These are phyloP conservation scores for Typhlomys cinereus DNA, from an alignment of 2,113 vertebrate species.

Conservation along the genomic window DNA sequence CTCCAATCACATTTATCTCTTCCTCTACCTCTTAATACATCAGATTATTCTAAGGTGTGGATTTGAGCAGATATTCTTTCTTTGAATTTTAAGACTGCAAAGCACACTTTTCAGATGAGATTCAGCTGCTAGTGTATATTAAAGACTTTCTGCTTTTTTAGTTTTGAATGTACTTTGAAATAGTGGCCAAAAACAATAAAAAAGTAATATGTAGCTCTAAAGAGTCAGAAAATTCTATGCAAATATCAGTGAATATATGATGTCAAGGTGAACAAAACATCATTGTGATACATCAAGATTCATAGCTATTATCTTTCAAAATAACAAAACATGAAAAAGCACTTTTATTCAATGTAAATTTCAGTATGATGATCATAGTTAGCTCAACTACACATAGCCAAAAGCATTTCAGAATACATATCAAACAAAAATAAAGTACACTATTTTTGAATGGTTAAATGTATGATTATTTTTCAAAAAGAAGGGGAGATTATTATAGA, in stretches of 20 bases:
- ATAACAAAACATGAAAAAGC: background rate
- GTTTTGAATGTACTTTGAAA: background rate
- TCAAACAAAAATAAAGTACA: background rate
- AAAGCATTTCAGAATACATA: background rate
- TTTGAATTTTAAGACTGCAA: constrained; percentile 38
- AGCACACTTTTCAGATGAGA: background rate
- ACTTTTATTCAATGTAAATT: background rate
- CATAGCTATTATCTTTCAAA: background rate
- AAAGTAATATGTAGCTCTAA: too few relatives aligned
- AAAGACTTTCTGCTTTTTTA: background rate
- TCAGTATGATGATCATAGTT: too few relatives aligned
- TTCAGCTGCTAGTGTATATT: background rate
- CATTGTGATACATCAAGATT: background rate
- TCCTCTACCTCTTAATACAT: background rate
- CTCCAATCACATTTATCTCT: background rate
- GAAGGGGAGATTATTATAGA: background rate
- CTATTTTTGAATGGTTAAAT: background rate
- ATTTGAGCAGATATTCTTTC: background rate
- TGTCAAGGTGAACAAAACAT: too few relatives aligned
- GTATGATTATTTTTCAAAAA: background rate
- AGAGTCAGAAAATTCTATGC: too few relatives aligned
- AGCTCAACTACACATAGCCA: background rate
- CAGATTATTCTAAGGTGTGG: background rate
- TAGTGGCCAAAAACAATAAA: background rate
- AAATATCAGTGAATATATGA: too few relatives aligned